Base-by-base conservation (phyloP, 2,113 vertebrate genomes). In the Cynocephalus volans region DNA sequence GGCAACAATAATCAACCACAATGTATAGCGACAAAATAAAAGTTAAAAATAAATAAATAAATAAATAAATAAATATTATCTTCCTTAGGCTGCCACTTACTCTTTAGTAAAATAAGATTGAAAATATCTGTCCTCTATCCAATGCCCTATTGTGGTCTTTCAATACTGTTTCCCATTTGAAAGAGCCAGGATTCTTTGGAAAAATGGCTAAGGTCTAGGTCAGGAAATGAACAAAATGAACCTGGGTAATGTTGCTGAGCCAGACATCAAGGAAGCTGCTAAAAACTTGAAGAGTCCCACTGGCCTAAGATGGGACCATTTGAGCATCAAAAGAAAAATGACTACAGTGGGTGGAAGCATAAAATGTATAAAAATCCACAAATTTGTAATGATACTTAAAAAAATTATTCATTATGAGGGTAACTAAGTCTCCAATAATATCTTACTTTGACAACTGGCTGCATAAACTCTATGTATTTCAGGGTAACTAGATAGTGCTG, bases 311-410 rank as follows among this genome's bases (percentile, higher is more conserved):
- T 69, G n/a, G 36, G n/a, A 52, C 69, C 33, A 31, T 50, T 48
- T 79, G 80, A 77, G 8, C 85, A 86, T 72, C 80, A 82, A 48
- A 97, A 64, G 24, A 88, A 88, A 79, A 93, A 33, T 72, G 52
- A 77, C 60, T 72, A 8, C 33, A 60, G 0, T 88, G 60, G 36
- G 65, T 76, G 80, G 8, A 83, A 76, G 86, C 33, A 41, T 85
- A 82, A 79, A 88, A 50, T 64, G 48, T 81, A 2, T 88, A 84
- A 80, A 86, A 90, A 36, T 76, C 50, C 23, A 70, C 7, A 18
- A 26, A 73, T 81, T 62, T 67, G 3, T 93, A 95, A 28, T 84
- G 69, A 81, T 79, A 48, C 7, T 72, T 24, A 14, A 8, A 85
- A 79, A 67, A 77, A 36, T 56, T 80, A 19, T 24, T 90, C 31